phyloP scores from a whole-genome alignment of 2,888 invertebrate genomes.

The Hirtodrosophila histrioides region DNA sequence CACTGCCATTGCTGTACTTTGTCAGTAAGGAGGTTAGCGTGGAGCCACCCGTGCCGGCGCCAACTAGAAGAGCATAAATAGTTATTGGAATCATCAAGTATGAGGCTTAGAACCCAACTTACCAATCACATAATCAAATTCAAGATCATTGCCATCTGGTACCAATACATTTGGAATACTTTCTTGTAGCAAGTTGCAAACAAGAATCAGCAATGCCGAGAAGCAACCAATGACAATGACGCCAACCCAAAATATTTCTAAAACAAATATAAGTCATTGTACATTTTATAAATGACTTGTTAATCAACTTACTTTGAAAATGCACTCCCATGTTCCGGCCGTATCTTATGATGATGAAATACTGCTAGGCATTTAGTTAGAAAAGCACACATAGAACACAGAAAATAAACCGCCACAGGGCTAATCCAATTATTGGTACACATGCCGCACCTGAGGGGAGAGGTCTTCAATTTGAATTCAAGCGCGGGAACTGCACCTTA shows the following conservation, averaged over 20 bases:
- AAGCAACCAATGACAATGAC: constrained; percentile 66
- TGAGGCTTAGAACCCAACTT: constrained; percentile 8
- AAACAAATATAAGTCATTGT: not conserved
- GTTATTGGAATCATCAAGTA: no score
- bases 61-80: constrained; percentile 85
- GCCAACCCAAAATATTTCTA: constrained; percentile 69
- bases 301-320: constrained; percentile 66
- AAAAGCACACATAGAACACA: constrained; percentile 1
- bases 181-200: constrained; percentile 69
- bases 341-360: constrained; percentile 59
- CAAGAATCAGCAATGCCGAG: constrained; percentile 67
- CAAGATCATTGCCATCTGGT: constrained; percentile 56
- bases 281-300: not conserved
- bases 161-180: constrained; percentile 69
- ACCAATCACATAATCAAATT: constrained; percentile 83
- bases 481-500: not conserved
- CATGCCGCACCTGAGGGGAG: not conserved
- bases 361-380: constrained; percentile 26
- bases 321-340: constrained; percentile 37
- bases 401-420: constrained; percentile 17
- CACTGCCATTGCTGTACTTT: constrained; percentile 85
- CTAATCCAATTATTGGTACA: constrained; percentile 56
- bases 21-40: constrained; percentile 88
- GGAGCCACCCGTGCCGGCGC: constrained; percentile 90
- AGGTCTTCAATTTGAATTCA: constrained; percentile 28